Evolutionary conservation across 2,888 invertebrate species (phyloP), one percentile per base, ranked within the genome.

Genomic region (Isoperla grammatica): DNA sequence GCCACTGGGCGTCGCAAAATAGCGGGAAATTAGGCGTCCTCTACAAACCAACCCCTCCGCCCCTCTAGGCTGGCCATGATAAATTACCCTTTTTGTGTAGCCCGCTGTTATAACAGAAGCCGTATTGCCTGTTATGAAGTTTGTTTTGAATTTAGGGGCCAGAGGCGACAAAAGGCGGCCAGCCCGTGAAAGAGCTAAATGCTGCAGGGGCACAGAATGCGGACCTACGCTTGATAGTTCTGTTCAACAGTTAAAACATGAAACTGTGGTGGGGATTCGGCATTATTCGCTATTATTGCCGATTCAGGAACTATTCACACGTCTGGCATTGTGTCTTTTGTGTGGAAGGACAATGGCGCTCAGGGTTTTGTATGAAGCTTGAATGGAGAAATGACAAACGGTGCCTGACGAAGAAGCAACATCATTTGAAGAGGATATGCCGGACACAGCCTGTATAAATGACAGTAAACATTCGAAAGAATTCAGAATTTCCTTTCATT

Each of bases 261-360:
- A 56, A 61, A 59, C 56, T 53, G 55, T 46, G 61, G 54, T 45
- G 50, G 59, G 56, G 63, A 57, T 54, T 59, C 46, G 39, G 58
- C 49, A 63, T 63, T 63, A 63, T 63, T 55, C 61, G 63, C 63
- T 55, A 60, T 63, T 63, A 63, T 63, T 63, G 63, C 59, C 63
- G 61, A 63, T 63, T 59, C 63, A 61, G 63, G 46, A 61, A 63
- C 63, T 63, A 63, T 63, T 63, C 63, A 63, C 63, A 63, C 63
- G 61, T 63, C 49, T 53, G 49, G 49, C 60, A 59, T 63, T 63
- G 61, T 61, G 54, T 55, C 42, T 48, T 59, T 61, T 61, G 61
- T 63, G 40, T n/a, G 6, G 12, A 17, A 22, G 61, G 59, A 63
- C 63, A 63, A 63, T 54, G 63, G 43, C 8, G 23, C 29, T 40